Evolutionary conservation across 2,888 invertebrate genomes (phyloP).

Genomic region (Priocnemis perturbator): DNA sequence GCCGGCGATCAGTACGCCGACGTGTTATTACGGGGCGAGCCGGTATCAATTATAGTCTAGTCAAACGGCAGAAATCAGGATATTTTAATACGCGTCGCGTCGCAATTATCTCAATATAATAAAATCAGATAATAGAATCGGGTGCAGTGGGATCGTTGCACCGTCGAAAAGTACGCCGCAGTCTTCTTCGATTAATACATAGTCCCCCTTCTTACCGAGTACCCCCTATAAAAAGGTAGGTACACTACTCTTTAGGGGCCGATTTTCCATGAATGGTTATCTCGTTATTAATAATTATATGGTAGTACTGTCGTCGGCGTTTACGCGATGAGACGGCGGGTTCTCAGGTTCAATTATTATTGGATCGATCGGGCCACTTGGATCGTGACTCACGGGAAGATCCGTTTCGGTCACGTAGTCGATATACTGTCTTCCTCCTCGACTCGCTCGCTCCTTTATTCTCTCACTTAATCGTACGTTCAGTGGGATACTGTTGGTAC

Average conservation of each 20-base stretch:
- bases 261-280: slow-evolving; percentile 27
- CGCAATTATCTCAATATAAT: too few species aligned
- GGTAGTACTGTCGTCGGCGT: slow-evolving; percentile 2
- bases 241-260: neutral
- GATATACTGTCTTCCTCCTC: slow-evolving; percentile 4
- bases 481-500: neutral
- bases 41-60: too few species aligned
- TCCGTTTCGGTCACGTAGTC: slow-evolving; percentile 36
- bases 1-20: too few species aligned
- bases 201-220: too few species aligned
- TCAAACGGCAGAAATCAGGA: too few species aligned
- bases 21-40: too few species aligned
- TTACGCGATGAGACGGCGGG: slow-evolving; percentile 1
- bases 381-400: slow-evolving; percentile 26
- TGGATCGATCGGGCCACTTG: slow-evolving; percentile 25
- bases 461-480: slow-evolving; percentile 14
- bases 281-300: slow-evolving; percentile 28
- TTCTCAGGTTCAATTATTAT: slow-evolving; percentile 38
- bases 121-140: too few species aligned
- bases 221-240: too few species aligned
- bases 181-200: neutral
- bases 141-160: too few species aligned
- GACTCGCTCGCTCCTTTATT: slow-evolving; percentile 5
- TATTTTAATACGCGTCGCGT: too few species aligned
- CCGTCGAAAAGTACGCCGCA: neutral